These are phyloP conservation scores for Trimorus sp. DNA, from an alignment of 2,888 invertebrate species.

Conservation along the genomic window DNA sequence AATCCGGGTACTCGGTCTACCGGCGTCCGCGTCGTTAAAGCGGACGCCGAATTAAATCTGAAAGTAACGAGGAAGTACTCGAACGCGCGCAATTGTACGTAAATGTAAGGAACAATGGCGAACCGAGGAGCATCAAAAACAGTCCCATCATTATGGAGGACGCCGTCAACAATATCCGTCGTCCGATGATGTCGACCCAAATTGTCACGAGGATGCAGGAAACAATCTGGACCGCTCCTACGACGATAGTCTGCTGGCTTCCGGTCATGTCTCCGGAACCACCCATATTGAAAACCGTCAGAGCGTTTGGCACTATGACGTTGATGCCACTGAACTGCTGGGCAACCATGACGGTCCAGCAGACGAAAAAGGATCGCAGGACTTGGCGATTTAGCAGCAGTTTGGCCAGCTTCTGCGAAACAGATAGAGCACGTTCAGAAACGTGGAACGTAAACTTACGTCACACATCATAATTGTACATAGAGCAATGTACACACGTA, in stretches of 20 bases:
- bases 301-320: conserved; percentile 74
- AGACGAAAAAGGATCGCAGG: conserved; percentile 68
- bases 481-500: too few species aligned
- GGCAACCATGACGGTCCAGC: conserved; percentile 70
- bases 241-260: conserved; percentile 73
- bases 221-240: conserved; percentile 73
- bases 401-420: conserved; percentile 50
- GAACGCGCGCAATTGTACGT: conserved; percentile 4
- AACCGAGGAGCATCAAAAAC: conserved; percentile 75
- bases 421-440: not conserved
- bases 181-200: conserved; percentile 72
- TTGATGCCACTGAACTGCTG: conserved; percentile 76
- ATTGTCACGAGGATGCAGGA: conserved; percentile 71
- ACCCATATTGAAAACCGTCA: conserved; percentile 72
- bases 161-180: conserved; percentile 72
- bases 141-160: conserved; percentile 75
- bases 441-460: too few species aligned
- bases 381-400: conserved; percentile 70
- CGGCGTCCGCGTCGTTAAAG: not conserved
- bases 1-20: not conserved
- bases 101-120: conserved; percentile 27
- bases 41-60: not conserved
- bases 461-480: too few species aligned
- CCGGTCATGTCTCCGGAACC: conserved; percentile 74
- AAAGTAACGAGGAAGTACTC: conserved; percentile 14